Conservation (phyloP, 2,888 invertebrate species). For the Dasysyrphus tricinctus region DNA sequence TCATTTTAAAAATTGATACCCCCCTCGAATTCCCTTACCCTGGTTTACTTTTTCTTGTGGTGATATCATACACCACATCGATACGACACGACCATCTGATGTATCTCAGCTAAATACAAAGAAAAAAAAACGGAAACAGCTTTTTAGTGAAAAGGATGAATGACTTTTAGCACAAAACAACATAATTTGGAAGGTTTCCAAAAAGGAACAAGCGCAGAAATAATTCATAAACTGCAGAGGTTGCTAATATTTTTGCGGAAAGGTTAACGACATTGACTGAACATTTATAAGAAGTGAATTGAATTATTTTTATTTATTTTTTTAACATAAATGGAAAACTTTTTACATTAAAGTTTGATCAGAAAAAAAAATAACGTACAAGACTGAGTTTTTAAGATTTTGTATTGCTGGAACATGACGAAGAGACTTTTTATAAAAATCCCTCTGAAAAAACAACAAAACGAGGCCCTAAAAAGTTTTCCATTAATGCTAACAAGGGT, state of each 20-base stretch:
- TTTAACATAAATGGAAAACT: neutral
- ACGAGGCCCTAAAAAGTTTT: too few species aligned
- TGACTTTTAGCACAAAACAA: constrained; percentile 11
- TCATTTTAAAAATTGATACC: constrained; percentile 9
- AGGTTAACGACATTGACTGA: constrained; percentile 13
- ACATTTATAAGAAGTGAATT: neutral
- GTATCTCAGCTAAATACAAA: neutral
- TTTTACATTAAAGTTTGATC: neutral
- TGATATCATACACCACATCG: neutral
- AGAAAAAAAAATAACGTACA: too few species aligned
- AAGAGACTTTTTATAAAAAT: too few species aligned
- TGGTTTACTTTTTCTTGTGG: constrained; percentile 4
- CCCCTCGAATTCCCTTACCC: neutral
- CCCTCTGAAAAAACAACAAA: too few species aligned
- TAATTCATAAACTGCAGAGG: constrained; percentile 25
- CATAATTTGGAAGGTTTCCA: constrained; percentile 19
- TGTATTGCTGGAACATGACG: too few species aligned
- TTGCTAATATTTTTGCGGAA: neutral
- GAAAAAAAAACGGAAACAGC: constrained; percentile 1
- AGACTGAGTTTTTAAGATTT: too few species aligned
- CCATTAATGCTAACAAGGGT: too few species aligned
- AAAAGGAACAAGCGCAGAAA: constrained; percentile 22
- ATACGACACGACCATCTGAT: neutral
- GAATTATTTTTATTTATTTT: neutral
- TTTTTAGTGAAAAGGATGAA: constrained; percentile 24